Base-by-base conservation (phyloP, 2,797 vertebrate species). In the Enteromius trimaculatus region DNA sequence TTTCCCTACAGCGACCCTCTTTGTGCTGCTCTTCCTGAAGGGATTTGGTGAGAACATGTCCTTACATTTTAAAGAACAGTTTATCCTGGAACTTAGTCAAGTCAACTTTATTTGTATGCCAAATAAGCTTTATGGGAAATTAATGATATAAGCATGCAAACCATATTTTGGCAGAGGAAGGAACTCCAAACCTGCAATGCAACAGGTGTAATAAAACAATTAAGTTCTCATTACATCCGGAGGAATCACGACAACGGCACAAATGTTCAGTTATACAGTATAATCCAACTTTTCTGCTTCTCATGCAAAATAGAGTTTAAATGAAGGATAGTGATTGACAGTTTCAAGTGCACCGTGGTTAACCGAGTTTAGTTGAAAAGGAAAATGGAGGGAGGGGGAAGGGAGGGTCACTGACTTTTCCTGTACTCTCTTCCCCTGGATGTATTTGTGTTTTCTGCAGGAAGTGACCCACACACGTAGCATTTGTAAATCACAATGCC, bases 11-110 rank as follows among this genome's bases (percentile, higher is more conserved):
- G 92, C 96, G 1, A 90, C 97, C 89, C 92, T 95, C 0, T 92
- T 97, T 84, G 93, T 98, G 90, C 92, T 98, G 88, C 90, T 94
- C 51, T 94, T 98, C 42, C 95, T 98, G 89, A 93, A 95, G 93
- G 97, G 96, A 92, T 97, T 91, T 0, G 97, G 98, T 99, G 90
- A 96, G 98, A 95, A 39, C 17, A 42, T 29, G 17, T 31, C 19
- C 47, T 71, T 42, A 37, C 1, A 34, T 69, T 19, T 39, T 51
- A 79, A 77, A 80, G 17, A 53, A 47, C 37, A 9, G 19, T 23
- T 78, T 77, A 68, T 47, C 13, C 11, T 53, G 51, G 37, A 16
- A 74, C 1, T 49, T 23, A n/a, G 39, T 44, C 68, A 17, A 26
- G 68, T 17, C 11, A 44, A 1, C 23, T 44, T 44, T 26, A 47